These are phyloP conservation scores for Acronicta aceris DNA, from an alignment of 2,888 invertebrate genomes.

Conservation along the genomic window DNA sequence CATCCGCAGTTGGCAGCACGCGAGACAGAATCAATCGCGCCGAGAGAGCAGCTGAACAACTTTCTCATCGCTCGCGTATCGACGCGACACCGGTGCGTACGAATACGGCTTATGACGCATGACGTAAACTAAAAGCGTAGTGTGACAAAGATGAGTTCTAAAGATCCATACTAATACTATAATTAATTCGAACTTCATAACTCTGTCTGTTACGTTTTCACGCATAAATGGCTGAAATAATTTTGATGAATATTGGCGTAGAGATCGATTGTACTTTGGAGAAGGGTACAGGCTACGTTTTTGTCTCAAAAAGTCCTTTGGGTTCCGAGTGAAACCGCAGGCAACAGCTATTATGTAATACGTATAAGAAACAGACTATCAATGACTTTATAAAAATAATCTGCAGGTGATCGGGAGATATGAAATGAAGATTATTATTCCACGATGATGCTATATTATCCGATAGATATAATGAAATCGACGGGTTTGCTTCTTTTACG, in stretches of 20 bases:
- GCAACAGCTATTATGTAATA: no score
- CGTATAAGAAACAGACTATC: neutral
- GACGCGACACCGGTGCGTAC: slow-evolving; percentile 69
- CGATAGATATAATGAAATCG: neutral
- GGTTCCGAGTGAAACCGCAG: no score
- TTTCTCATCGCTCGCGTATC: slow-evolving; percentile 82
- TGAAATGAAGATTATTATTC: no score
- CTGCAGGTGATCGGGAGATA: neutral
- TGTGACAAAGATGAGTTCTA: slow-evolving; percentile 5
- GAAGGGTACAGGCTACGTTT: no score
- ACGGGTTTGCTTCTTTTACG: neutral
- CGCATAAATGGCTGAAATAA: no score
- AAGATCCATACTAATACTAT: no score
- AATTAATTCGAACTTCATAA: no score
- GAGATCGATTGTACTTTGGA: no score
- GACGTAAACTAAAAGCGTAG: slow-evolving; percentile 57
- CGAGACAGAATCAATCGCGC: slow-evolving; percentile 73
- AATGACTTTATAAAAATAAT: neutral
- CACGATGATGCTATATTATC: no score
- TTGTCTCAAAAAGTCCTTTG: no score
- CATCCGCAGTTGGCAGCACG: slow-evolving; percentile 59
- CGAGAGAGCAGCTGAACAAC: slow-evolving; percentile 82
- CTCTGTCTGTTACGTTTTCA: no score
- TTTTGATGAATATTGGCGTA: no score
- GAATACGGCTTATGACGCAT: slow-evolving; percentile 51